phyloP scores from a whole-genome alignment of 2,113 vertebrate species.

The Enhydra lutris region DNA sequence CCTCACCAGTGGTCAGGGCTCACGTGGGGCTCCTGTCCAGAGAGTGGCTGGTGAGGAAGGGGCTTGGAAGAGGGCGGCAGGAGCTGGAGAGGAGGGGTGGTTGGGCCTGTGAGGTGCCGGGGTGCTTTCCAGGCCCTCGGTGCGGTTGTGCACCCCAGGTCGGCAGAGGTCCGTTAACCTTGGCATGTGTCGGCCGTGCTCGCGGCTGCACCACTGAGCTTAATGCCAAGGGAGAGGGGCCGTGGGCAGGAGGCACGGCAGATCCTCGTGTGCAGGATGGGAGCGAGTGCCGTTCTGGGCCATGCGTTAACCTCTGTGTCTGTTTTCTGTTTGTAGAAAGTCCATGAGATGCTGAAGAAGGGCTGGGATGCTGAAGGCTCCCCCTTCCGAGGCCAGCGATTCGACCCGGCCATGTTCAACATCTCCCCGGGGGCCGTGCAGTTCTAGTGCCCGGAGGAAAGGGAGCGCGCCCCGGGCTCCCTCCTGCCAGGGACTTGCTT shows the following conservation, averaged over 20 bases:
- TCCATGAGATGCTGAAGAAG: conserved; percentile 98
- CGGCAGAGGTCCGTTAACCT: background rate
- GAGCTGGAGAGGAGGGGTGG: background rate
- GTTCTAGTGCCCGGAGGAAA: conserved; percentile 85
- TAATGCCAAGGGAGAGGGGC: background rate
- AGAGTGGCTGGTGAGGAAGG: background rate
- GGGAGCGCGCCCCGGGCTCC: background rate
- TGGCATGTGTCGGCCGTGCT: too few relatives aligned
- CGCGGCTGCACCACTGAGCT: background rate
- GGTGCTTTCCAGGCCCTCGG: background rate
- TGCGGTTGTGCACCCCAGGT: fast-evolving
- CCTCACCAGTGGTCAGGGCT: background rate
- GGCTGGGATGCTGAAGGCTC: conserved; percentile 98
- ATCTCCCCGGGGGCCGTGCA: conserved; percentile 95
- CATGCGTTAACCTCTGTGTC: background rate
- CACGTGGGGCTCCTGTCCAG: background rate
- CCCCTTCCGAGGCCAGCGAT: conserved; percentile 94
- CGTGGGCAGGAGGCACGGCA: too few relatives aligned
- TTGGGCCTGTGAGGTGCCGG: too few relatives aligned
- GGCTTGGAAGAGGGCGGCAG: background rate
- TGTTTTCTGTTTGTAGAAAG: conserved; percentile 86
- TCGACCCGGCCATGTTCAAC: conserved; percentile 97
- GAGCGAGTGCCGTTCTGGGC: background rate
- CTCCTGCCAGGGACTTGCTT: background rate
- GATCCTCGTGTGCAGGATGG: background rate